Evolutionary conservation across 2,113 vertebrate species (phyloP), one percentile per base, ranked within the genome.

Genomic region (Grallaria varia): DNA sequence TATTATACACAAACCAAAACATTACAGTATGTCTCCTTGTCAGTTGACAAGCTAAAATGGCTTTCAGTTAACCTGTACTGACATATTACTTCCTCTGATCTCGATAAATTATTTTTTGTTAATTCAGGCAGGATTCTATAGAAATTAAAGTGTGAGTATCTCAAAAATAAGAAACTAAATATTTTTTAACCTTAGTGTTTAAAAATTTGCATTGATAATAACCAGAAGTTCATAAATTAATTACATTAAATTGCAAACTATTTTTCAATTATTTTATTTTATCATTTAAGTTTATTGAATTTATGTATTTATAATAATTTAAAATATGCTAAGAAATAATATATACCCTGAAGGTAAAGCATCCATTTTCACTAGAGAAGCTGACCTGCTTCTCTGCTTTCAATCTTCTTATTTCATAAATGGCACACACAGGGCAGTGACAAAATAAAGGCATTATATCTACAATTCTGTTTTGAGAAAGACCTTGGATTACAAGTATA

Each of bases 381-480:
- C 14, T 84, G 22, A 75, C 20, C 33, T 78, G 9, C n/a, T 63
- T 92, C 12, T n/a, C 52, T 62, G 22, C 22, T 92, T 56, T 79
- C 59, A 80, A 19, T 63, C 8, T 53, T 69, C 47, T 37, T 35
- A 62, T 7, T 64, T 73, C 2, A 9, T 49, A 89, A 82, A n/a
- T 5, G 78, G 16, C 78, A 72, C 25, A 75, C 21, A 79, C 1
- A 80, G 8, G 14, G 2, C 0, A 2, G 4, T 2, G 11, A 30
- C 3, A 58, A 85, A 87, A 75, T 22, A 49, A 69, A 50, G 31
- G 37, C 17, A 31, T 37, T 78, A 66, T 84, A 89, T 45, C 23
- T 39, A 59, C 91, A 90, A 80, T 72, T 55, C 49, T 84, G 12
- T 22, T 77, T 77, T 66, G 25, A 95, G 59, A 80, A 75, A 79